Percentiles rank a stretch among this genome's conserved stretches.
Evolutionary conservation across 1,140 invertebrate genomes (phyloP).

Genomic region (Mylabris phalerata): DNA sequence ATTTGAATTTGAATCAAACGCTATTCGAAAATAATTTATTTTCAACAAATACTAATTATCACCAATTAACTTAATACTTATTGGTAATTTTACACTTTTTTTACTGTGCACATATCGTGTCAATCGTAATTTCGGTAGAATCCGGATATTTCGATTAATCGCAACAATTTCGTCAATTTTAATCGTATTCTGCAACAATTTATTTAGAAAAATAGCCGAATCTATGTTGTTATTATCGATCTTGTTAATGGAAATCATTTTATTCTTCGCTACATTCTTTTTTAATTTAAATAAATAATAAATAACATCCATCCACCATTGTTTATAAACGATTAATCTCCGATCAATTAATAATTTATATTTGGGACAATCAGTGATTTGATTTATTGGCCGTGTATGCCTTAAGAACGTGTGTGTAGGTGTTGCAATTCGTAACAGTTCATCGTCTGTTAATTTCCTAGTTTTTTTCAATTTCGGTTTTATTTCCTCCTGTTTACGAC

Average conservation of each 20-base stretch:
- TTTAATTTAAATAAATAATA: conserved; percentile 30
- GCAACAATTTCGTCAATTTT: conserved; percentile 37
- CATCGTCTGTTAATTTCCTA: conserved; percentile 30
- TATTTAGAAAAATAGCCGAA: neutral
- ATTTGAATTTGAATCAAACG: too few species aligned
- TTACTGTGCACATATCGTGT: conserved; percentile 22
- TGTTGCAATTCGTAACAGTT: conserved; percentile 42
- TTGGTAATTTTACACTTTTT: conserved; percentile 23
- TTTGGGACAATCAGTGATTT: conserved; percentile 19
- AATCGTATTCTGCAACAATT: conserved; percentile 5
- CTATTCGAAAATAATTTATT: too few species aligned
- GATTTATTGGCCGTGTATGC: conserved; percentile 20
- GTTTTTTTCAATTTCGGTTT: conserved; percentile 8
- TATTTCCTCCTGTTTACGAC: neutral
- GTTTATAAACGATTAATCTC: conserved; percentile 21
- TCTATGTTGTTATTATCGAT: conserved; percentile 3
- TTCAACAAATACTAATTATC: too few species aligned
- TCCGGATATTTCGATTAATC: conserved; percentile 27
- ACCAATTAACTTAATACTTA: too few species aligned
- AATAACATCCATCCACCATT: conserved; percentile 39
- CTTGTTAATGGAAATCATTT: conserved; percentile 22
- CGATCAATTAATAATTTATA: conserved; percentile 9
- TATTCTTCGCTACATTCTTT: conserved; percentile 31
- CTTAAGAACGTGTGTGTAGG: conserved; percentile 47
- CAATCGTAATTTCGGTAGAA: conserved; percentile 37